Evolutionary conservation across 2,797 vertebrate genomes (phyloP).

Genomic region (Mormyrus hasselquistii): DNA sequence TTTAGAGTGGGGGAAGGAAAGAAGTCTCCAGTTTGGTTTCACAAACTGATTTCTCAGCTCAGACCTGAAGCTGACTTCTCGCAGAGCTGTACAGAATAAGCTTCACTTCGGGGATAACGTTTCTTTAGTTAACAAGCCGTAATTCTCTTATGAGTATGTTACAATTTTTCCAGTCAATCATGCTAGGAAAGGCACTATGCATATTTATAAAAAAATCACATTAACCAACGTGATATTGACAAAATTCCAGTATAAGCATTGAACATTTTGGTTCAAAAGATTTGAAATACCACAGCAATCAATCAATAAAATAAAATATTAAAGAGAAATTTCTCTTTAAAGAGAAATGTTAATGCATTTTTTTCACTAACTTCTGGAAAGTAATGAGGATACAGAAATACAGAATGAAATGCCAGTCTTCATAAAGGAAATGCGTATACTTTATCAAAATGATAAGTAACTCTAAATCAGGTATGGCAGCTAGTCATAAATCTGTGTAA

Average conservation of each 20-base stretch:
- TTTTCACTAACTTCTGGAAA: slow-evolving; percentile 7
- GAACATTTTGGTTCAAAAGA: not conserved
- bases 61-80: not conserved
- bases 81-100: not conserved
- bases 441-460: slow-evolving; percentile 43
- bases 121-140: not conserved
- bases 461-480: slow-evolving; percentile 40
- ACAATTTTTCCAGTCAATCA: not conserved
- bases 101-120: not conserved
- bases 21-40: not conserved
- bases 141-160: not conserved
- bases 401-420: slow-evolving; percentile 8
- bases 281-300: not conserved
- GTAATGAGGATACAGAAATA: slow-evolving; percentile 1
- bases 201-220: not conserved
- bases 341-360: not conserved
- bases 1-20: not conserved
- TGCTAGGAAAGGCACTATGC: not conserved
- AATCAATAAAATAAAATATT: not conserved
- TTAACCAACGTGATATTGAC: not conserved
- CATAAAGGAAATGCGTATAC: slow-evolving; percentile 33
- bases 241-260: not conserved
- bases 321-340: not conserved
- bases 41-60: not conserved
- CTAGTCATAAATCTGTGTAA: slow-evolving; percentile 39